phyloP scores from a whole-genome alignment of 2,888 invertebrate species.

The Pyrrhopygopsis socrates region DNA sequence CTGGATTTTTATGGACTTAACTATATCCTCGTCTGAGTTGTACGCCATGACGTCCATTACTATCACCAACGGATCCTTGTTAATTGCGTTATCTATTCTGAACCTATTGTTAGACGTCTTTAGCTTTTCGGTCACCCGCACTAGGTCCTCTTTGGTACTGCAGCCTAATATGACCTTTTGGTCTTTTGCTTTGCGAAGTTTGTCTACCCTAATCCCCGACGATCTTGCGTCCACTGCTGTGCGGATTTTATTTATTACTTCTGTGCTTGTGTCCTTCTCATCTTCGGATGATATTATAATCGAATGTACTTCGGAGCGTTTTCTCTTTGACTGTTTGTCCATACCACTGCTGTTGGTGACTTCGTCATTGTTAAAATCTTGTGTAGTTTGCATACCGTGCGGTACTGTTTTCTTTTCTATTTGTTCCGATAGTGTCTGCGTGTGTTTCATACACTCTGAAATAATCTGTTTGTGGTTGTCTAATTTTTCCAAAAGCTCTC shows the following conservation, averaged over 20 bases:
- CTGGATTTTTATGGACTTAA: neutral
- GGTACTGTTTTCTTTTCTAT: neutral
- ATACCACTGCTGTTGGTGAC: neutral
- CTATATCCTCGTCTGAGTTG: neutral
- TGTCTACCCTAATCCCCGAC: conserved; percentile 29
- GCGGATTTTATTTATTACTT: conserved; percentile 24
- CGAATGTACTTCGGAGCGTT: neutral
- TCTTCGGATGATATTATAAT: conserved; percentile 30
- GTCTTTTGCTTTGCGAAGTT: conserved; percentile 32
- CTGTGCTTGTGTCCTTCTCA: conserved; percentile 1
- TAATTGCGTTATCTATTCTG: neutral
- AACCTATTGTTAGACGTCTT: neutral
- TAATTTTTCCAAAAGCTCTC: neutral
- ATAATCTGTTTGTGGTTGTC: neutral
- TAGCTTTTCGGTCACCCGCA: neutral
- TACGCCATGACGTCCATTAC: neutral
- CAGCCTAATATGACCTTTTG: conserved; percentile 46
- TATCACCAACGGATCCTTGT: neutral
- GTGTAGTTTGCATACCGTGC: neutral
- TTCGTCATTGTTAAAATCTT: neutral
- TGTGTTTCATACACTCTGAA: neutral
- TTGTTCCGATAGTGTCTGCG: neutral
- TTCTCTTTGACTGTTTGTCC: neutral
- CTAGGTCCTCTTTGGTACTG: conserved; percentile 24
- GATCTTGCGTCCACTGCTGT: conserved; percentile 7